Evolutionary conservation across 1,140 invertebrate genomes (phyloP).

Genomic region (Centruroides sculpturatus): DNA sequence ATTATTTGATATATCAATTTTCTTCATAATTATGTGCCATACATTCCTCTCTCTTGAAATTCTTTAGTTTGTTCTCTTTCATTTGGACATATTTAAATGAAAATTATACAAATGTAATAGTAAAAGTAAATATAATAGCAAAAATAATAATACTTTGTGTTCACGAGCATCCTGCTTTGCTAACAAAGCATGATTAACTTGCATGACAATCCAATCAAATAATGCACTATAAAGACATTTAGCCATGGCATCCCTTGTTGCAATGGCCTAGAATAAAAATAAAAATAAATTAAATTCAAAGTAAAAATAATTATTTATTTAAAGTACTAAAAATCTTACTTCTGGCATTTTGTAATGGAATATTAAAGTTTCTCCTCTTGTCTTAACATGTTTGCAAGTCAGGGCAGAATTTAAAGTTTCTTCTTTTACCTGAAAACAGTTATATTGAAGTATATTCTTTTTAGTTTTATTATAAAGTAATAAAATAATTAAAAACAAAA

Average conservation of each 20-base stretch:
- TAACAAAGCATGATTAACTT: constrained; percentile 42
- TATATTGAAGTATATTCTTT: no score
- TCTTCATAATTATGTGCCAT: no score
- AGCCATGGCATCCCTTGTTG: constrained; percentile 86
- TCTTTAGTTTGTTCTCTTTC: no score
- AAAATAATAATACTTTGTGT: constrained; percentile 6
- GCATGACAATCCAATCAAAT: constrained; percentile 96
- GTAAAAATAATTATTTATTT: no score
- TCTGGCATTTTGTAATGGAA: constrained; percentile 18
- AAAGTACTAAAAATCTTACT: neutral
- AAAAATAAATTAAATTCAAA: no score
- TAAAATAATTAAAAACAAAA: no score
- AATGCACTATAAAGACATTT: constrained; percentile 92
- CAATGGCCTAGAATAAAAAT: constrained; percentile 56
- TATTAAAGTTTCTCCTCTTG: constrained; percentile 16
- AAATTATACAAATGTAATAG: constrained; percentile 4
- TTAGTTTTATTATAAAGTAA: no score
- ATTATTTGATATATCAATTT: no score
- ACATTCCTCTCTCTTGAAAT: no score
- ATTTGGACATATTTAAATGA: no score
- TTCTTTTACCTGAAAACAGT: constrained; percentile 8
- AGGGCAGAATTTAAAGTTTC: constrained; percentile 13
- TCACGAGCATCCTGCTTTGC: constrained; percentile 25
- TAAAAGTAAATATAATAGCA: constrained; percentile 1
- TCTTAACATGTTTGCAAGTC: constrained; percentile 17